Evolutionary conservation across 2,113 vertebrate genomes (phyloP).

Genomic region (Candoia aspera): DNA sequence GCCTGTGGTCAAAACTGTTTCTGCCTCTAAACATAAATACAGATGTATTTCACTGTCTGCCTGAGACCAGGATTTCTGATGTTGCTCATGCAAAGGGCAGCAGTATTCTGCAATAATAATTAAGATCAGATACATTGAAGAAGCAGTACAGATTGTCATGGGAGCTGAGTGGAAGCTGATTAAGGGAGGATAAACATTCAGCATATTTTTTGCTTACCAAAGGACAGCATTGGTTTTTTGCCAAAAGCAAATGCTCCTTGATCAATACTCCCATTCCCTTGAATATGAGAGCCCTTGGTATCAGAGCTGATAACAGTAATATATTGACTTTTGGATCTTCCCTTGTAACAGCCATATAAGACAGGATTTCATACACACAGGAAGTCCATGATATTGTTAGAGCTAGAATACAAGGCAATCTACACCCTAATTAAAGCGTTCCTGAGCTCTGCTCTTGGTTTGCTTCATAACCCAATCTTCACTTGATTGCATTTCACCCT

Average conservation of each 20-base stretch:
- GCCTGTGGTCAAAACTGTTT: constrained; percentile 1
- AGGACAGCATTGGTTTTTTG: constrained; percentile 4
- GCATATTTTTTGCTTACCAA: neutral
- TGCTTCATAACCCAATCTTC: neutral
- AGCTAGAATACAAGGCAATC: neutral
- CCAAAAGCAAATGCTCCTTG: constrained; percentile 19
- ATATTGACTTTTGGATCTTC: neutral
- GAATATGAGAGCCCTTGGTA: neutral
- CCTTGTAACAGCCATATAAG: neutral
- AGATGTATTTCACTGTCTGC: neutral
- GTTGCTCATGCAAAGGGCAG: neutral
- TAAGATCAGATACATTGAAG: neutral
- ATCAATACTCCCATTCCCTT: neutral
- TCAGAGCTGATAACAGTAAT: constrained; percentile 10
- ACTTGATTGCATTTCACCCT: neutral
- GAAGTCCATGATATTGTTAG: neutral
- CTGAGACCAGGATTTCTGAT: constrained; percentile 10
- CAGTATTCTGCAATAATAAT: neutral
- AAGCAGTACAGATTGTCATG: constrained; percentile 13
- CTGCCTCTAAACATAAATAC: constrained; percentile 18
- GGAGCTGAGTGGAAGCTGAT: neutral
- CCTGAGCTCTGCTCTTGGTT: neutral
- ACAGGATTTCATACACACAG: neutral
- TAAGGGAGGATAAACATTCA: neutral
- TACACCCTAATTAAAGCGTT: neutral